Evolutionary conservation across 1,140 invertebrate species (phyloP), one percentile per base, ranked within the genome.

Genomic region (Chymomyza costata): DNA sequence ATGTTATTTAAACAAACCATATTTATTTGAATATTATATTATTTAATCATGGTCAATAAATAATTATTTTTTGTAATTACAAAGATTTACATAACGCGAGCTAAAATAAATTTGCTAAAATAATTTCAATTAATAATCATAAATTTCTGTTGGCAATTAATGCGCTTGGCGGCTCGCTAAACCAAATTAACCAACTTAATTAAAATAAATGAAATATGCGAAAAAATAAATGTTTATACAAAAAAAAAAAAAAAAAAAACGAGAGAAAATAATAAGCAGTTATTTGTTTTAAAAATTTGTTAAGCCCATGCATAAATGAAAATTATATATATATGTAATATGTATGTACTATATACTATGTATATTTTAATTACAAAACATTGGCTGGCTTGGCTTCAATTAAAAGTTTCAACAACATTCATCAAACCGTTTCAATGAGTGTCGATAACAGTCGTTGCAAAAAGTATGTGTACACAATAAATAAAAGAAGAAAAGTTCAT

Each of bases 331-430:
- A 8, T 3, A 25, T 5, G 21, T 8, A 25, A 25, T 5, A 25
- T 5, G 8, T 8, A 25, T 5, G 8, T 5, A 25, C 3, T 25
- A 8, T 25, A 25, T 25, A 8, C 21, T 3, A 25, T 25, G 21
- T 78, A 76, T n/a, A n/a, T n/a, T n/a, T 76, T 76, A 80, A 78
- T 78, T 71, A 58, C 60, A 17, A 40, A 31, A 8, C 35, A 49
- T 60, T 25, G 32, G 37, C 18, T 53, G 40, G 39, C 38, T 62
- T 50, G 73, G 73, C 59, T 55, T 60, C 73, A 80, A 78, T 78
- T 78, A 78, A 78, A 78, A 78, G 73, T 78, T 78, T 78, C 49
- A 73, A 58, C 67, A 67, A 54, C 71, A 65, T 53, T 21, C 65
- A 54, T 58, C 64, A 59, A 51, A 48, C 46, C 61, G 51, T 55